A percentile compares a stretch with the other conserved stretches of the same genome.
phyloP scores from a whole-genome alignment of 2,113 vertebrate genomes.

The Rhombomys opimus region DNA sequence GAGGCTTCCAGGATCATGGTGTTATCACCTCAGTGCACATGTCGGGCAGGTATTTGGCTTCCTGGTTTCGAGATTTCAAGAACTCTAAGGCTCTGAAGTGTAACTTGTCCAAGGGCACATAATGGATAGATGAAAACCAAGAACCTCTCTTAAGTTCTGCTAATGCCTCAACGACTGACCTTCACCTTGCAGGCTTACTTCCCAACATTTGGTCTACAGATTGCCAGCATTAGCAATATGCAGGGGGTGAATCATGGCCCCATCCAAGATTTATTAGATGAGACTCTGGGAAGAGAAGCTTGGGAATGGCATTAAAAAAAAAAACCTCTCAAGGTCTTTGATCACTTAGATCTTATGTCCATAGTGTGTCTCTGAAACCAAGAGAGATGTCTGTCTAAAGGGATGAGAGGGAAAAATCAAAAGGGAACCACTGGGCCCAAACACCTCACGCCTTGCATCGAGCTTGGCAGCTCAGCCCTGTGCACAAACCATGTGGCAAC shows the following conservation, averaged over 20 bases:
- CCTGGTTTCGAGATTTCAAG: background rate
- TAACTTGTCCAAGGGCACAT: background rate
- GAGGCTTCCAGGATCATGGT: background rate
- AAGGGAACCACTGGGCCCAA: background rate
- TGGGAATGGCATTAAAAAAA: background rate
- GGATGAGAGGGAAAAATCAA: background rate
- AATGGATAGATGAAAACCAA: background rate
- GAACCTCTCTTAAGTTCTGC: background rate
- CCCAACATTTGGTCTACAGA: background rate
- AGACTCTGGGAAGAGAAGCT: background rate
- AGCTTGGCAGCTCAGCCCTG: background rate
- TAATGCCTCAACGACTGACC: background rate
- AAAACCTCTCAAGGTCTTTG: background rate
- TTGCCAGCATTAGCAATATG: background rate
- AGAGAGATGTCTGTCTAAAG: constrained; percentile 36
- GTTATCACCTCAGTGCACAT: background rate
- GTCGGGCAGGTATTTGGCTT: background rate
- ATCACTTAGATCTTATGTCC: background rate
- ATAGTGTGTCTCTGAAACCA: background rate
- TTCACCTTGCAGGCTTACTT: background rate
- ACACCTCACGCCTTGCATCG: background rate
- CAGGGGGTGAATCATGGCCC: background rate
- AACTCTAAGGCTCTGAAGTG: background rate
- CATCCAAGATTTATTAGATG: background rate
- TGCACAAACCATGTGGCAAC: background rate